Conservation (phyloP, 2,797 vertebrate species). For the Anolis apletophallus region DNA sequence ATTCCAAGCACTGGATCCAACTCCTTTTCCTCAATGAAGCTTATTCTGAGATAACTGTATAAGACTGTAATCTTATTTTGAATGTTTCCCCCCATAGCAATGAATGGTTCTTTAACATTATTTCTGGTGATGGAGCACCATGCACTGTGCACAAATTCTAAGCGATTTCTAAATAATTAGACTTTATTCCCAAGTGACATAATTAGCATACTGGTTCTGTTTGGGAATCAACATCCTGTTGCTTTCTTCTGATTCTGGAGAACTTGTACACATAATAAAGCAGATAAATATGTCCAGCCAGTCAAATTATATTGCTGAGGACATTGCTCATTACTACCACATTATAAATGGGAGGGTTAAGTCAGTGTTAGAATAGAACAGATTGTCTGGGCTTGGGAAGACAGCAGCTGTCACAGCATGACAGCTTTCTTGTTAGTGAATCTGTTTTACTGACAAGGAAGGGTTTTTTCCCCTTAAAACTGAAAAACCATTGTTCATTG, state of each 20-base stretch:
- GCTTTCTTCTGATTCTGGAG: constrained; percentile 39
- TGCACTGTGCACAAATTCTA: no score
- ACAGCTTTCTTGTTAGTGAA: constrained; percentile 81
- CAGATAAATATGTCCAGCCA: constrained; percentile 63
- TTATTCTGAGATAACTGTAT: background rate
- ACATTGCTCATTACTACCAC: constrained; percentile 72
- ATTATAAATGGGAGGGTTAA: constrained; percentile 77
- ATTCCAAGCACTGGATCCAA: background rate
- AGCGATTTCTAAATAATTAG: background rate
- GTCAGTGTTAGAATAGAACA: constrained; percentile 77
- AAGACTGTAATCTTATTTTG: background rate
- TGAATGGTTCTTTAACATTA: background rate
- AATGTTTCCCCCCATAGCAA: background rate
- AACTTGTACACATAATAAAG: constrained; percentile 27
- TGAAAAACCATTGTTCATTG: constrained; percentile 80
- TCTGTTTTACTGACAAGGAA: constrained; percentile 77
- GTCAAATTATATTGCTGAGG: constrained; percentile 61
- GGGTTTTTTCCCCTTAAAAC: constrained; percentile 68
- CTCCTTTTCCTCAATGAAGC: background rate
- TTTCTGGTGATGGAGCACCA: no score
- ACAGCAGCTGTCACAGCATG: constrained; percentile 80
- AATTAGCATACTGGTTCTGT: constrained; percentile 23
- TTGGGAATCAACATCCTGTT: constrained; percentile 37
- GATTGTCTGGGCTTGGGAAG: constrained; percentile 81
- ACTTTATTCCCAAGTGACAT: constrained; percentile 26